A percentile compares a stretch with the other conserved stretches of the same genome.
Evolutionary conservation across 2,113 vertebrate genomes (phyloP).

Genomic region (Falcunculus frontatus): DNA sequence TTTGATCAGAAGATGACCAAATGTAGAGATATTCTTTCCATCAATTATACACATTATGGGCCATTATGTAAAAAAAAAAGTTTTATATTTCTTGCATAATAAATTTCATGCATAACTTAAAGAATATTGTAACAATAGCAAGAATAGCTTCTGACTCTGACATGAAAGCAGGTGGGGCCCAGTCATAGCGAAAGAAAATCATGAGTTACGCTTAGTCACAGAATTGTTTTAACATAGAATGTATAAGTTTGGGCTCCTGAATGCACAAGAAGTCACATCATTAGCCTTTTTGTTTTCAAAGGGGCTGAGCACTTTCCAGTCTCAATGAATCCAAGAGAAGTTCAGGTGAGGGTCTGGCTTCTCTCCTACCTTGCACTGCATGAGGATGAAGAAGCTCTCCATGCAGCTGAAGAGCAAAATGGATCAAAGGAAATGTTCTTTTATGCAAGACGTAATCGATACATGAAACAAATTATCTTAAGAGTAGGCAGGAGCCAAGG

Average conservation of each 20-base stretch:
- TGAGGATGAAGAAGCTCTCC: not conserved
- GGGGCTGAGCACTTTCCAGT: not conserved
- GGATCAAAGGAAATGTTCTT: constrained; percentile 17
- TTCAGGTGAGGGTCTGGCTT: not conserved
- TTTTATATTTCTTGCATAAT: not conserved
- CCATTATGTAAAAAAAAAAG: not conserved
- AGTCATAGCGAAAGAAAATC: not conserved
- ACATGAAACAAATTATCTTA: not conserved
- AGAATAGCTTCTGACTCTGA: not conserved
- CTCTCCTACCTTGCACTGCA: rapidly evolving
- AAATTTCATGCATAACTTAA: not conserved
- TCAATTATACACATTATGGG: not conserved
- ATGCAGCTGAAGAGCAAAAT: not conserved
- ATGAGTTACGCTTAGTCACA: not conserved
- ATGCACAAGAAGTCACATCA: not conserved
- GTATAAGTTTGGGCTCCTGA: not conserved
- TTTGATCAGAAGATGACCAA: not conserved
- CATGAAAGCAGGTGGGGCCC: not conserved
- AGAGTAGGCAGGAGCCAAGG: not conserved
- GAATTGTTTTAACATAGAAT: not conserved
- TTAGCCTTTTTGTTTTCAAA: not conserved
- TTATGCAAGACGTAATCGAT: constrained; percentile 15
- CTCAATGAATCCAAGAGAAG: not conserved
- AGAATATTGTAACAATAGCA: not conserved
- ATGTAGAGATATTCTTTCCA: not conserved